Base-by-base conservation (phyloP, 2,888 invertebrate species). In the Lasioglossum oenotherae region DNA sequence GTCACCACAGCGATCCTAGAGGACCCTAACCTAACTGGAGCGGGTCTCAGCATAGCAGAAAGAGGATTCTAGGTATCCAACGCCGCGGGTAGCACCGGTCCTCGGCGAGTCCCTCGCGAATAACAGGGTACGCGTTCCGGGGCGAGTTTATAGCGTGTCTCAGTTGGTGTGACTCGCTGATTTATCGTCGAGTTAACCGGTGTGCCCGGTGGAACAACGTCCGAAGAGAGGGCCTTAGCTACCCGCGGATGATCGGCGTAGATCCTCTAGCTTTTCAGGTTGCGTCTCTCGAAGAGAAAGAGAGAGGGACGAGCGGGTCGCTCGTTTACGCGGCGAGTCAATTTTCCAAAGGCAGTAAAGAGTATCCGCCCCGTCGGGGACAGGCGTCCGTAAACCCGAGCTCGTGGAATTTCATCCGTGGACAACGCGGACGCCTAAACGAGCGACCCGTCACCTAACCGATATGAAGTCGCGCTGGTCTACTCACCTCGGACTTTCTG, bases 401-500 rank as follows among this genome's bases (percentile, higher is more conserved):
- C 44, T 38, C 71, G 53, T 78, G 73, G 67, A 60, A 72, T 78
- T 69, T 53, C 57, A 41, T 44, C 49, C 57, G 74, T 4, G n/a
- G 49, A 31, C 64, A 19, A 64, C 19, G 31, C 31, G 44, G 35
- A 69, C 69, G 69, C 69, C 35, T 64, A 14, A 57, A 5, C 23
- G 6, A 31, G 41, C 38, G 41, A 38, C 38, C 38, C 72, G 72
- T 44, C 69, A 23, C 35, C 69, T 31, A 64, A 31, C 64, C 64
- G 64, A 64, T 64, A 64, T 31, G 64, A 64, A 64, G 64, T 69
- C 35, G 69, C 69, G 69, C 69, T 35, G 38, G 71, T 71, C 35
- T 85, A 96, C 98, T 97, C 96, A 99, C 99, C 98, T 97, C 98
- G 97, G 95, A 98, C 97, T 97, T 98, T 99, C 96, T 98, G 98